Percentiles rank a stretch among this genome's conserved stretches.
Evolutionary conservation across 2,113 vertebrate species (phyloP).

Genomic region (Dasyurus viverrinus): DNA sequence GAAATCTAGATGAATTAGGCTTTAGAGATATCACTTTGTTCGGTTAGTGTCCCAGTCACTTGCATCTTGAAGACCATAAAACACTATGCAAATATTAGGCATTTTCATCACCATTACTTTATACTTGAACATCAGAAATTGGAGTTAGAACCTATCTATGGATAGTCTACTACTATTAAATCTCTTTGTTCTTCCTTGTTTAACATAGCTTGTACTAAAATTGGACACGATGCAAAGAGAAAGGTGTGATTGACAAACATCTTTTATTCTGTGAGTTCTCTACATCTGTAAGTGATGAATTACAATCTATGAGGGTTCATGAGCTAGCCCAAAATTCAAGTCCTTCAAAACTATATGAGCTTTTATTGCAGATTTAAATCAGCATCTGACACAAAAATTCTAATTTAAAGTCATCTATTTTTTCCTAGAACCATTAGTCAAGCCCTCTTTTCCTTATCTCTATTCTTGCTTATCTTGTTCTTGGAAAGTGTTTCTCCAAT

Average conservation of each 20-base stretch:
- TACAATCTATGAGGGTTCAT: neutral
- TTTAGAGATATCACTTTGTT: neutral
- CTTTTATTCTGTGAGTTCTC: neutral
- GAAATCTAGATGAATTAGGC: neutral
- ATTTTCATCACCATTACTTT: neutral
- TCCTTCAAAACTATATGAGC: neutral
- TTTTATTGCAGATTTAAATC: neutral
- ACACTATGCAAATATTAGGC: neutral
- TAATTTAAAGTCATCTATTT: neutral
- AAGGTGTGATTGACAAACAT: neutral
- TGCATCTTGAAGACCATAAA: neutral
- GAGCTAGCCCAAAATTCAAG: neutral
- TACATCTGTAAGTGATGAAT: neutral
- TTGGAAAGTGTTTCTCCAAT: neutral
- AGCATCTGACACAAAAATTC: neutral
- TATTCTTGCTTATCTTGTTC: neutral
- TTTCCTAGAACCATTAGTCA: neutral
- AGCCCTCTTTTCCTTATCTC: neutral
- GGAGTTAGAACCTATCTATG: neutral
- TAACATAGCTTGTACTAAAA: neutral
- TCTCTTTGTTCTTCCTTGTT: neutral
- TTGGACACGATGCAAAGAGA: neutral
- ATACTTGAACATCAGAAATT: neutral
- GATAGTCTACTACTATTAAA: neutral
- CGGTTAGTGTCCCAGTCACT: neutral